Evolutionary conservation across 35 echinoderm and acorn worm species (phyloP).

Genomic region (Amphiura filiformis): DNA sequence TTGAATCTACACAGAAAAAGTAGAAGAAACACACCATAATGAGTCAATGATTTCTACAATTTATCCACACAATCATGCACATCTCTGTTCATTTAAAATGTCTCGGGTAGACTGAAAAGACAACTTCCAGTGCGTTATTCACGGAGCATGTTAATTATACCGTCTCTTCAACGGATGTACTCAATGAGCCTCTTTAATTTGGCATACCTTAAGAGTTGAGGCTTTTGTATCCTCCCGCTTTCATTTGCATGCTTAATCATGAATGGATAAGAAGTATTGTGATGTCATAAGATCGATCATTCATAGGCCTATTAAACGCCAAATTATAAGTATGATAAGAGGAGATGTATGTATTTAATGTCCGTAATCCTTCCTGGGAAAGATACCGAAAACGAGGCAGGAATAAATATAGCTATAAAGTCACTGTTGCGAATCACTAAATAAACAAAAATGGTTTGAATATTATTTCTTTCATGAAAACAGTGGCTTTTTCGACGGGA

Average conservation of each 20-base stretch:
- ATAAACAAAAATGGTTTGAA: no score
- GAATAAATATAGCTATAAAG: not conserved
- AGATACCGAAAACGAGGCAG: not conserved
- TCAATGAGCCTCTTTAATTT: not conserved
- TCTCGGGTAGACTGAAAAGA: not conserved
- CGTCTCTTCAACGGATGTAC: not conserved
- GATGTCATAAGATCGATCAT: conserved; percentile 6
- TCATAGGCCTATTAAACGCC: not conserved
- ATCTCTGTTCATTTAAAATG: not conserved
- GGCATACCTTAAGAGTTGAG: not conserved
- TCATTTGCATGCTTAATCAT: not conserved
- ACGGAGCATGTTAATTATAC: not conserved
- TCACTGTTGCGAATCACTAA: no score
- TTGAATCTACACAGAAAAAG: conserved; percentile 39
- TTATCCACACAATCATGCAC: not conserved
- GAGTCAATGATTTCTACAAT: not conserved
- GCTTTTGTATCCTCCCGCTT: not conserved
- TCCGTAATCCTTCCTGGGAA: not conserved
- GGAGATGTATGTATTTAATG: no score
- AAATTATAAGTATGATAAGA: not conserved
- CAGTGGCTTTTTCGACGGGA: no score
- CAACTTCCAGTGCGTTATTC: not conserved
- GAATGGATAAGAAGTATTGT: not conserved
- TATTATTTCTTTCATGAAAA: no score
- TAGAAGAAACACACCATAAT: not conserved